Base-by-base conservation (phyloP, 2,797 vertebrate species). In the Tragelaphus oryx region DNA sequence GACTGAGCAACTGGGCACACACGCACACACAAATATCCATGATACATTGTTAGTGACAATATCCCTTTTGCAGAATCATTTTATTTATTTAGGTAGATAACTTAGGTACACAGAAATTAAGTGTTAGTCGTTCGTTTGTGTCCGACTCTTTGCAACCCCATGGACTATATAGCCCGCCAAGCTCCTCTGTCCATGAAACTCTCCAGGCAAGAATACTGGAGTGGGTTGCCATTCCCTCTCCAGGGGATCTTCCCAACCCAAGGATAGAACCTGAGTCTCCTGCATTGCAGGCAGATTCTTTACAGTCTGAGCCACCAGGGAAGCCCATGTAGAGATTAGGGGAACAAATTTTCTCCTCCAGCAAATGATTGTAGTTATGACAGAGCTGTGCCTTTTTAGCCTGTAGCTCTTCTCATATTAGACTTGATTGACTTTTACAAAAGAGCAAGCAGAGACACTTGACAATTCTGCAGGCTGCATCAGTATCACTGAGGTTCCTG, bases 61-160 rank as follows among this genome's bases (percentile, higher is more conserved):
- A 93, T 87, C 26, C 17, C 33, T 96, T 28, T 78, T 79, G 52
- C 62, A 82, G 44, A 46, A 78, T 88, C 8, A 79, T 91, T 95
- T 87, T 54, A 82, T 41, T 90, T 87, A 48, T 90, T 92, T 91
- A 54, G 28, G 22, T 81, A 84, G 79, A 60, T 83, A 81, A 50
- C 57, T 95, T 93, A 94, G 68, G 9, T 55, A 82, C 62, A 74
- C n/a, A 75, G 68, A 90, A 37, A 71, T 52, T 71, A 92, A 68
- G 33, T 37, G 33, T 68, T 68, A 68, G 65, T 68, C 9, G 3
- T 18, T 68, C 18, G 20, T 9, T 68, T 68, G 62, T 22, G 33
- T 68, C n/a, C 2, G 2, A 22, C 33, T 37, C 18, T 37, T 22
- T 37, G 62, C 18, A 22, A 37, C 62, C 62, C 33, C 33, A 22